Evolutionary conservation across 1,140 invertebrate species (phyloP).

Genomic region (Microvelia longipes): DNA sequence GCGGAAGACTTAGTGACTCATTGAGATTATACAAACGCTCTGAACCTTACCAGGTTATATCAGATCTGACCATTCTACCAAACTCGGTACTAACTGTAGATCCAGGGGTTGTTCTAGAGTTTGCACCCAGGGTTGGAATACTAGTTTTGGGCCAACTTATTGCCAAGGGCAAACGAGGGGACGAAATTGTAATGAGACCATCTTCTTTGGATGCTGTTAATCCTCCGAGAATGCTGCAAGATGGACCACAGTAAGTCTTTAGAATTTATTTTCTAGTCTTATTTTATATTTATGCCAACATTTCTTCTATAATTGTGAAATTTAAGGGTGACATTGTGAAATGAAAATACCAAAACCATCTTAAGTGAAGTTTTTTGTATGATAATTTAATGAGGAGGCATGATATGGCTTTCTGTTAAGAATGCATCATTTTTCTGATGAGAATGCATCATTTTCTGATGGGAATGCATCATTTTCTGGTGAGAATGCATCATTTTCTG

Average conservation of each 20-base stretch:
- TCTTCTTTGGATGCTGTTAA: conserved; percentile 1
- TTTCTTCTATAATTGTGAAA: too few species aligned
- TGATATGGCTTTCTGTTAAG: too few species aligned
- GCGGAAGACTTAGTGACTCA: conserved; percentile 65
- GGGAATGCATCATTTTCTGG: too few species aligned
- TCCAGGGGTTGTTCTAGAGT: conserved; percentile 82
- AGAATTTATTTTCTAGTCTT: too few species aligned
- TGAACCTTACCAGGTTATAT: conserved; percentile 65
- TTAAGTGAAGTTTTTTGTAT: too few species aligned
- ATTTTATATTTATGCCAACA: too few species aligned
- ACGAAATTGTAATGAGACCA: conserved; percentile 74
- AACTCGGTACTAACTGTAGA: conserved; percentile 68
- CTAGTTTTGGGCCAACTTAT: conserved; percentile 79
- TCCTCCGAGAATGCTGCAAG: background rate
- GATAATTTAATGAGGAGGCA: too few species aligned
- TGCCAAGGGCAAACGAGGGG: conserved; percentile 59
- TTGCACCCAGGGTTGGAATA: conserved; percentile 92
- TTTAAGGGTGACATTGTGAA: too few species aligned
- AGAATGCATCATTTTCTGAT: too few species aligned
- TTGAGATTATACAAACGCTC: conserved; percentile 47
- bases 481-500: too few species aligned
- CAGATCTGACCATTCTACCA: conserved; percentile 95
- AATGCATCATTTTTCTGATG: too few species aligned
- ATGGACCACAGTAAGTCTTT: background rate
- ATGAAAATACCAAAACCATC: too few species aligned